Conservation (phyloP, 1,140 invertebrate species). For the Gerris buenoi region DNA sequence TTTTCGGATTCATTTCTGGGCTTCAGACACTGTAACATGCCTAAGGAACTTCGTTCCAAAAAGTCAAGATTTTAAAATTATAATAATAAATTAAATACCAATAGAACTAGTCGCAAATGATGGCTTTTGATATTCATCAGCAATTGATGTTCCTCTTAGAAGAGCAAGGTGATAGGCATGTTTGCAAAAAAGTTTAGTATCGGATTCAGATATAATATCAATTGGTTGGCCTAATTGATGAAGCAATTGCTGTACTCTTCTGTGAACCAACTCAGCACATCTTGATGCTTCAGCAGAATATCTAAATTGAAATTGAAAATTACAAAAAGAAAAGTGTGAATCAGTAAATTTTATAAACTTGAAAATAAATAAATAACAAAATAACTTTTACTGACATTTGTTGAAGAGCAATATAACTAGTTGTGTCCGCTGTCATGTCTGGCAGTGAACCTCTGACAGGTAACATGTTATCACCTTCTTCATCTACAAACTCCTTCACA, state of each 20-base stretch:
- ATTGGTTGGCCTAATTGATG: slow-evolving; percentile 54
- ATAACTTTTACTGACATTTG: slow-evolving; percentile 64
- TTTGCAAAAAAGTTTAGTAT: slow-evolving; percentile 70
- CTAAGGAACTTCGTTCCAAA: no score
- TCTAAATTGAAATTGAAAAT: no score
- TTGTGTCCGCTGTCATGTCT: slow-evolving; percentile 94
- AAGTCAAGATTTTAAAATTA: no score
- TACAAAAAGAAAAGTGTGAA: no score
- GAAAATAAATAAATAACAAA: no score
- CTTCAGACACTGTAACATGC: no score
- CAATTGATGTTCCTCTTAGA: slow-evolving; percentile 61
- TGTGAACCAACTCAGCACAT: slow-evolving; percentile 67
- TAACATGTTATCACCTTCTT: slow-evolving; percentile 65
- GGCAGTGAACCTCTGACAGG: slow-evolving; percentile 84
- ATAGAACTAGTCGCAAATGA: background rate
- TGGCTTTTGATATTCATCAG: slow-evolving; percentile 51
- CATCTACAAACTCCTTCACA: slow-evolving; percentile 73
- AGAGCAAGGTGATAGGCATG: slow-evolving; percentile 66
- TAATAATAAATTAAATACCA: no score
- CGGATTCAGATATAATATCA: slow-evolving; percentile 55
- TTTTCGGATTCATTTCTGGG: no score
- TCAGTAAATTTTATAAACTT: no score
- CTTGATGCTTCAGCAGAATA: slow-evolving; percentile 68
- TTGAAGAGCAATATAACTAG: slow-evolving; percentile 79
- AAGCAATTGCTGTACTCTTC: slow-evolving; percentile 62